Evolutionary conservation across 2,113 vertebrate genomes (phyloP).

Genomic region (Phrynosoma platyrhinos): DNA sequence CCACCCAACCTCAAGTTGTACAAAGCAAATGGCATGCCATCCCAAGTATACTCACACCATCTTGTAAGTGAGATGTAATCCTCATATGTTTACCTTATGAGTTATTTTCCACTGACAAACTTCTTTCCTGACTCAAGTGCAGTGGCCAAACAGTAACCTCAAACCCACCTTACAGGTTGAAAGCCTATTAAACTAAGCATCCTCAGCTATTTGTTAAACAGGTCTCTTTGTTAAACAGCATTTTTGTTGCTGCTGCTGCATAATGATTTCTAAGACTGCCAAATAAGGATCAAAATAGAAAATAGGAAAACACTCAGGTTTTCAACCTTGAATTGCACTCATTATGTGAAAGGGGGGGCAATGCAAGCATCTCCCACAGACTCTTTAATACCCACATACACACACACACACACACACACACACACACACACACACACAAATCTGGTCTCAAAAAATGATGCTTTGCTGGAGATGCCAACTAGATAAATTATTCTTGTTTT

Average conservation of each 20-base stretch:
- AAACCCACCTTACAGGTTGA: not conserved
- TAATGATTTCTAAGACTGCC: not conserved
- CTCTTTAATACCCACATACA: too few species aligned
- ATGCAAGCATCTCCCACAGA: not conserved
- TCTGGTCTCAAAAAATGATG: too few species aligned
- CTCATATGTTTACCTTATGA: too few species aligned
- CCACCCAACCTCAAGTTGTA: too few species aligned
- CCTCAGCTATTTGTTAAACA: not conserved
- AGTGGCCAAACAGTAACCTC: not conserved
- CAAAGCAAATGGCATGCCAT: not conserved
- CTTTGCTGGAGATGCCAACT: too few species aligned
- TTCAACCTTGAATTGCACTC: too few species aligned
- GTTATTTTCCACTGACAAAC: not conserved
- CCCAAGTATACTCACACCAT: not conserved
- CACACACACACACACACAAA: too few species aligned
- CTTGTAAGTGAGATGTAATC: not conserved
- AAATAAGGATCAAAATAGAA: not conserved
- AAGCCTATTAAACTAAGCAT: not conserved
- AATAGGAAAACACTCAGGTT: not conserved
- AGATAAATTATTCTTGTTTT: too few species aligned
- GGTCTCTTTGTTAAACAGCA: not conserved
- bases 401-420: too few species aligned
- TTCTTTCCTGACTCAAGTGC: not conserved
- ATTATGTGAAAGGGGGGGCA: not conserved
- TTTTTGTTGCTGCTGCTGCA: not conserved